Percentiles rank a stretch among this genome's conserved stretches.
phyloP scores from a whole-genome alignment of 2,113 vertebrate species.

The Turdus rufiventris region DNA sequence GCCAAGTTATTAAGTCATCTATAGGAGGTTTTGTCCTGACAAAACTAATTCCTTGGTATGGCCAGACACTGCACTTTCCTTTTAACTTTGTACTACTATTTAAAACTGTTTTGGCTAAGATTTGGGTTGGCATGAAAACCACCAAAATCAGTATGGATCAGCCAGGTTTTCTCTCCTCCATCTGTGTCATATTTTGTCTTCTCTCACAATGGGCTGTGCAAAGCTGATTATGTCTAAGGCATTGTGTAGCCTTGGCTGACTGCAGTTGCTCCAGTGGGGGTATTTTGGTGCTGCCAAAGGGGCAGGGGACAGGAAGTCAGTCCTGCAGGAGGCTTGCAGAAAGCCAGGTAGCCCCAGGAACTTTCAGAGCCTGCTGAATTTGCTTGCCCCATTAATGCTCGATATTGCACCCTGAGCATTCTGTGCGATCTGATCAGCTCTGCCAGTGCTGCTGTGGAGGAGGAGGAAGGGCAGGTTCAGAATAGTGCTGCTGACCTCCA shows the following conservation, averaged over 20 bases:
- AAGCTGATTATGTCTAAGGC: not conserved
- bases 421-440: accelerated
- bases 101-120: not conserved
- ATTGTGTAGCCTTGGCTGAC: not conserved
- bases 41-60: not conserved
- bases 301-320: accelerated
- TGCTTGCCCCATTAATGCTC: not conserved
- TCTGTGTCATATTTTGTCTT: not conserved
- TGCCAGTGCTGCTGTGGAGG: not conserved
- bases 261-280: not conserved
- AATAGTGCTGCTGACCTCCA: not conserved
- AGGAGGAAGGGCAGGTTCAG: not conserved
- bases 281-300: not conserved
- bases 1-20: conserved; percentile 22
- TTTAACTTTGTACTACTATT: not conserved
- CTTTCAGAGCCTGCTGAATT: not conserved
- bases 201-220: not conserved
- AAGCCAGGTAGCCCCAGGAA: not conserved
- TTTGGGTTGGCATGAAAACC: not conserved
- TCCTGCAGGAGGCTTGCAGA: not conserved
- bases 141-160: not conserved
- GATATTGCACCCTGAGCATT: not conserved
- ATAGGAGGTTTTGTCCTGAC: not conserved
- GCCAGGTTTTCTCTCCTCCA: not conserved
- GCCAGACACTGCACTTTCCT: not conserved